Percentiles rank a stretch among this genome's conserved stretches.
Conservation (phyloP, 2,888 invertebrate species). For the Phortica magna region DNA sequence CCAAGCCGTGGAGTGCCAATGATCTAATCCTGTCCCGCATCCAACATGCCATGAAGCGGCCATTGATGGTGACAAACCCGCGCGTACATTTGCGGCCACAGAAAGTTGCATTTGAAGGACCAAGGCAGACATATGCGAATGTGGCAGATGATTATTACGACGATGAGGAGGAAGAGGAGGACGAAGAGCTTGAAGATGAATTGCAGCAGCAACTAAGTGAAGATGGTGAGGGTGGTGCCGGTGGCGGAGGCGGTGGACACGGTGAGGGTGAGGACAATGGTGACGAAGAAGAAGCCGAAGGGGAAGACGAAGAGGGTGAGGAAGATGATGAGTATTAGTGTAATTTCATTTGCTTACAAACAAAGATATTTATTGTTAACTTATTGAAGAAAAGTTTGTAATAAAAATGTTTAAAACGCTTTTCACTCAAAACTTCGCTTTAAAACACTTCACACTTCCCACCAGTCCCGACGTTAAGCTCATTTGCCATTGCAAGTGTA, state of each 20-base stretch:
- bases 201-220: not conserved
- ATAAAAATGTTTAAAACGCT: not conserved
- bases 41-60: not conserved
- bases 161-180: constrained; percentile 14
- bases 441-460: not conserved
- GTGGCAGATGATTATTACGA: not conserved
- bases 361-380: not conserved
- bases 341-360: not conserved
- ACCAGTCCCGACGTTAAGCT: not conserved
- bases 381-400: not conserved
- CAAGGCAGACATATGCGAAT: not conserved
- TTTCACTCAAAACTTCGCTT: not conserved
- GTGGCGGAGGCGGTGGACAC: not conserved
- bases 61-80: not conserved
- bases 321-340: constrained; percentile 18
- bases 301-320: constrained; percentile 1
- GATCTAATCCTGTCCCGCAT: constrained; percentile 6
- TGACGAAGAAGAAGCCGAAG: constrained; percentile 4
- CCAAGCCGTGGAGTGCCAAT: constrained; percentile 13
- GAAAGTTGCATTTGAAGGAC: constrained; percentile 6
- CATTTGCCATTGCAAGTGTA: constrained; percentile 10
- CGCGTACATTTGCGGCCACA: constrained; percentile 3
- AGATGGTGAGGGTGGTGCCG: not conserved
- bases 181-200: constrained; percentile 22
- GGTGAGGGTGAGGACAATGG: not conserved